Evolutionary conservation across 2,113 vertebrate species (phyloP).

Genomic region (Callaeas wilsoni): DNA sequence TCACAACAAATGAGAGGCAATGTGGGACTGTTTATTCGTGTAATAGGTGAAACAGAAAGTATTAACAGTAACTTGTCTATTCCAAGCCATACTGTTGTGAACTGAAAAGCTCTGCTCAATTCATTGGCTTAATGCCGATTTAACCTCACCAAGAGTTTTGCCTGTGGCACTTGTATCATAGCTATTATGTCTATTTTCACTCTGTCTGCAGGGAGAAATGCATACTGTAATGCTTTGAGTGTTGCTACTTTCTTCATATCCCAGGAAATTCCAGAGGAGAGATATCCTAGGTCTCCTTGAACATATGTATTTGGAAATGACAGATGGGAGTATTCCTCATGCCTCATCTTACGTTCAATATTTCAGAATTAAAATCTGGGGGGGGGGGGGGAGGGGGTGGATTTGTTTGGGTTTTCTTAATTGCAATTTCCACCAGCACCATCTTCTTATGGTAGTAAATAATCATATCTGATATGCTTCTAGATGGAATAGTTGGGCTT

Average conservation of each 20-base stretch:
- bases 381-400: rapidly evolving
- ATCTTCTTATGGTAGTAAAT: background rate
- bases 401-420: background rate
- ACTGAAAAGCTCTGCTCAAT: background rate
- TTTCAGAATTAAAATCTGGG: background rate
- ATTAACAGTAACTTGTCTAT: background rate
- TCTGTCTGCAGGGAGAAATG: background rate
- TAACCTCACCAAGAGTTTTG: background rate
- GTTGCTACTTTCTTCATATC: background rate
- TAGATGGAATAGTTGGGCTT: background rate
- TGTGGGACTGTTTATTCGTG: background rate
- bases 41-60: background rate
- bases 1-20: background rate
- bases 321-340: background rate
- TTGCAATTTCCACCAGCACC: background rate
- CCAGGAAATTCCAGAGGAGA: background rate
- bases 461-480: background rate
- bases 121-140: background rate
- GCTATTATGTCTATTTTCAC: background rate
- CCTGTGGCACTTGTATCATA: background rate
- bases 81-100: background rate
- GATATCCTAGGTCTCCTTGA: background rate
- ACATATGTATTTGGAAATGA: background rate
- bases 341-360: background rate
- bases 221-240: background rate